A percentile compares a stretch with the other conserved stretches of the same genome.
These are phyloP conservation scores for Dendrolimus kikuchii DNA, from an alignment of 1,140 invertebrate genomes.

Conservation along the genomic window DNA sequence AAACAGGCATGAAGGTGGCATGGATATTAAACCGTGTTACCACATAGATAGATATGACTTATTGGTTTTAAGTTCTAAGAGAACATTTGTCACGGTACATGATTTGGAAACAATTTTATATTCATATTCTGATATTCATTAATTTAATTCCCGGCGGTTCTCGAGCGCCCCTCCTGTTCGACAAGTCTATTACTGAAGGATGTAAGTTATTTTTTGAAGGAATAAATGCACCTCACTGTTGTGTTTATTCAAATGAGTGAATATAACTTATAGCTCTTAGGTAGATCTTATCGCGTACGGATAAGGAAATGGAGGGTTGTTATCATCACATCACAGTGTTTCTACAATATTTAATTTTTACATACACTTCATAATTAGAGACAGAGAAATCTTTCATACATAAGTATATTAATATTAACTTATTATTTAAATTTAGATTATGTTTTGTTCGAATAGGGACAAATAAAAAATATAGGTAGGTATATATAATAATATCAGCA, in stretches of 20 bases:
- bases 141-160: slow-evolving; percentile 13
- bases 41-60: no score
- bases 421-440: no score
- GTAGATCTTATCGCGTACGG: slow-evolving; percentile 55
- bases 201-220: slow-evolving; percentile 33
- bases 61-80: background rate
- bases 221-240: slow-evolving; percentile 31
- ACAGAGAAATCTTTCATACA: no score
- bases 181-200: slow-evolving; percentile 30
- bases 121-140: slow-evolving; percentile 22
- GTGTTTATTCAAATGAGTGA: slow-evolving; percentile 58
- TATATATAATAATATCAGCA: no score
- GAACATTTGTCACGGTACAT: background rate
- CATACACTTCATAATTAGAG: background rate
- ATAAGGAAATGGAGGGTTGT: slow-evolving; percentile 56
- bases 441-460: no score
- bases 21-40: no score
- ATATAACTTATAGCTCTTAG: slow-evolving; percentile 26
- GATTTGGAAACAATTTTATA: slow-evolving; percentile 8
- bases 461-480: no score
- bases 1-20: no score
- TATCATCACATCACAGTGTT: slow-evolving; percentile 28
- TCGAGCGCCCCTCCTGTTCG: background rate
- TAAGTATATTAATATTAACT: no score
- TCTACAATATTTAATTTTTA: background rate